phyloP scores from a whole-genome alignment of 2,888 invertebrate genomes.

The Mantis religiosa region DNA sequence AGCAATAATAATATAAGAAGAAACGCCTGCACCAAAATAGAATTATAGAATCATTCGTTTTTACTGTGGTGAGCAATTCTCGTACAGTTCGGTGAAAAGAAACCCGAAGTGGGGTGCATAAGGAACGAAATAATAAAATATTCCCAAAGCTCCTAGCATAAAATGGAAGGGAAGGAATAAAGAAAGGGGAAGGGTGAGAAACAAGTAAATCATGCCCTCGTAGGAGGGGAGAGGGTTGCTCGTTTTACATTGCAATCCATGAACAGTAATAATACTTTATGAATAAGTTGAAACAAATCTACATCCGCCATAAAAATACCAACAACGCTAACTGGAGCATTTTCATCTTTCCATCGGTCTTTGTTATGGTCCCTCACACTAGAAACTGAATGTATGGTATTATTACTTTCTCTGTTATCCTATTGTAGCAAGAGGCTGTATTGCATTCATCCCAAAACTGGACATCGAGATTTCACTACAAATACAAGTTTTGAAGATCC shows the following conservation, averaged over 20 bases:
- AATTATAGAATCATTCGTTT: conserved; percentile 19
- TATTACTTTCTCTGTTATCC: too few species aligned
- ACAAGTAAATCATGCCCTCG: conserved; percentile 22
- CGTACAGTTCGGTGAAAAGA: neutral
- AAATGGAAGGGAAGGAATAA: neutral
- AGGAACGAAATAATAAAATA: neutral
- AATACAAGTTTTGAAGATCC: too few species aligned
- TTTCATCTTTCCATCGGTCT: too few species aligned
- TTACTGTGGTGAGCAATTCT: conserved; percentile 15
- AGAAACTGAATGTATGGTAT: too few species aligned
- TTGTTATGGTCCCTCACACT: too few species aligned
- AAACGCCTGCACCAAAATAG: neutral
- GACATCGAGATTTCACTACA: too few species aligned
- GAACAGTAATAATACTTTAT: conserved; percentile 25
- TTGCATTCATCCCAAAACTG: too few species aligned
- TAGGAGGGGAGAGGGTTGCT: conserved; percentile 6
- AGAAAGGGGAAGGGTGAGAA: neutral
- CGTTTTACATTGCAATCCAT: conserved; percentile 12
- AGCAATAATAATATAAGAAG: neutral
- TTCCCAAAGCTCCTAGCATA: neutral
- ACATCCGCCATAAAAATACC: too few species aligned
- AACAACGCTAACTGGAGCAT: too few species aligned
- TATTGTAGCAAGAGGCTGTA: too few species aligned
- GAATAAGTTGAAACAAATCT: conserved; percentile 19
- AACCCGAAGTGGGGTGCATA: neutral